A percentile compares a stretch with the other conserved stretches of the same genome.
These are phyloP conservation scores for Ficedula albicollis DNA, from an alignment of 2,797 vertebrate genomes.

Conservation along the genomic window DNA sequence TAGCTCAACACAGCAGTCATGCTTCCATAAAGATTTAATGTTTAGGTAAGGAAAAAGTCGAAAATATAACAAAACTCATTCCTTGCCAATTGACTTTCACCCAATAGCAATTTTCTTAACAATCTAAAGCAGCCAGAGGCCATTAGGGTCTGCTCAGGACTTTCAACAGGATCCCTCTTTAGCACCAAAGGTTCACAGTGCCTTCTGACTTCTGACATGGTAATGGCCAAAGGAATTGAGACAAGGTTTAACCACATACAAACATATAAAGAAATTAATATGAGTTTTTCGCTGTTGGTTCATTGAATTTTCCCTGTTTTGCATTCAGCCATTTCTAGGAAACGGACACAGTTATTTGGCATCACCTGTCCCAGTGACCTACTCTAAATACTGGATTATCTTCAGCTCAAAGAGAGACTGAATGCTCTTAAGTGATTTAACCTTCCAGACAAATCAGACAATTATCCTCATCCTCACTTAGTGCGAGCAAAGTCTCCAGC, in stretches of 20 bases:
- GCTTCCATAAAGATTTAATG: not conserved
- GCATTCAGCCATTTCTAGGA: not conserved
- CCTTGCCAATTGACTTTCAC: not conserved
- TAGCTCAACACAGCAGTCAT: not conserved
- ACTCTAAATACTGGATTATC: not conserved
- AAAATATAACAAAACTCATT: not conserved
- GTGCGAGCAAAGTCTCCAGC: not conserved
- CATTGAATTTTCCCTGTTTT: not conserved
- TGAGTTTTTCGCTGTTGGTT: not conserved
- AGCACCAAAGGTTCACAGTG: not conserved
- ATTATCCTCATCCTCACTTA: not conserved
- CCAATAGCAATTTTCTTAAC: not conserved
- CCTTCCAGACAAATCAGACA: not conserved
- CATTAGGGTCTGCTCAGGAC: not conserved
- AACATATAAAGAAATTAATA: not conserved
- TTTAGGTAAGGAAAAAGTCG: not conserved
- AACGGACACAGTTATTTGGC: not conserved
- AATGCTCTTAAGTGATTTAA: not conserved
- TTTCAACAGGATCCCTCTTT: not conserved
- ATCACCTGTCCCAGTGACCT: not conserved
- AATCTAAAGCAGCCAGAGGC: not conserved
- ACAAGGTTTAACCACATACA: not conserved
- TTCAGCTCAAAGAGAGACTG: not conserved
- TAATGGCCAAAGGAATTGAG: not conserved
- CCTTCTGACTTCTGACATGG: not conserved